These are phyloP conservation scores for Papilio aristodemus DNA, from an alignment of 1,140 invertebrate genomes.

Conservation along the genomic window DNA sequence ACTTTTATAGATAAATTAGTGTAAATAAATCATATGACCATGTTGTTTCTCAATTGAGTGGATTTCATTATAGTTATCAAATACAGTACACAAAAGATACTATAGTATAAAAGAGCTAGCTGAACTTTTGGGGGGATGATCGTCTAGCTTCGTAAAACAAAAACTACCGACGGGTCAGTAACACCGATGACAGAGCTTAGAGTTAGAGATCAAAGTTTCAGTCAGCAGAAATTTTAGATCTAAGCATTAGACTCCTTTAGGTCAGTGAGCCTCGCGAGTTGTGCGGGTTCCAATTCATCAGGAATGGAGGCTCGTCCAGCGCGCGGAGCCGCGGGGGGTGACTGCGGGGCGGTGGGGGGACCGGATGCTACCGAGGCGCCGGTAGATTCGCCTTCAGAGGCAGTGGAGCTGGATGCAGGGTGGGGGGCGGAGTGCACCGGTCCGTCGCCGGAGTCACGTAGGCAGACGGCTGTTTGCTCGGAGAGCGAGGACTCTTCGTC, in stretches of 20 bases:
- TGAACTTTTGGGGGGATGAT: slow-evolving; percentile 9
- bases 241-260: slow-evolving; percentile 94
- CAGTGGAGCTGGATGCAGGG: slow-evolving; percentile 65
- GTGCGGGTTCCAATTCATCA: slow-evolving; percentile 91
- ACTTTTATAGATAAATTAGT: background rate
- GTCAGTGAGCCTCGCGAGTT: slow-evolving; percentile 90
- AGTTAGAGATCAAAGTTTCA: slow-evolving; percentile 29
- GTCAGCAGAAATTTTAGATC: slow-evolving; percentile 42
- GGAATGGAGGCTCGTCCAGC: slow-evolving; percentile 89
- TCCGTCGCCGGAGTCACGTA: slow-evolving; percentile 60
- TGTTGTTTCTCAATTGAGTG: background rate
- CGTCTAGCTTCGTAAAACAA: background rate
- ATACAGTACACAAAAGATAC: background rate
- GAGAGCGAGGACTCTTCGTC: slow-evolving; percentile 69
- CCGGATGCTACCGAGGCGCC: slow-evolving; percentile 60
- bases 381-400: slow-evolving; percentile 65
- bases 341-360: slow-evolving; percentile 68
- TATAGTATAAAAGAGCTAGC: background rate
- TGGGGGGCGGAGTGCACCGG: slow-evolving; percentile 60
- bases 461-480: slow-evolving; percentile 66
- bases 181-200: slow-evolving; percentile 25
- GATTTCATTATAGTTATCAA: background rate
- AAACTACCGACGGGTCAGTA: slow-evolving; percentile 26
- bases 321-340: slow-evolving; percentile 84
- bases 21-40: background rate